Evolutionary conservation across 2,113 vertebrate species (phyloP), one percentile per base, ranked within the genome.

Genomic region (Apeltes quadracus): DNA sequence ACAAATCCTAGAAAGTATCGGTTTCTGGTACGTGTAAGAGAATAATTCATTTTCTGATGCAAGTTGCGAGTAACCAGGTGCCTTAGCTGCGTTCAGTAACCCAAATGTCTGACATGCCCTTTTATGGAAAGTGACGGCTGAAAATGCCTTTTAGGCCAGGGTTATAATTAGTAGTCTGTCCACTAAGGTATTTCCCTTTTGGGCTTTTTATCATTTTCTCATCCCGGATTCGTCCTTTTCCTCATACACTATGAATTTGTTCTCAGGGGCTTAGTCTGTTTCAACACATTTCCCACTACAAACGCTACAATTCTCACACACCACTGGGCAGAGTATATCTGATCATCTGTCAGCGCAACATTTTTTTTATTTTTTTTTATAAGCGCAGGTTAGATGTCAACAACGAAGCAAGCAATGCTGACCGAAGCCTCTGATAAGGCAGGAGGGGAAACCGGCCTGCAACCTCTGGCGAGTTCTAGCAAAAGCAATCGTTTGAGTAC

Each of bases 71-170:
- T 36, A 46, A 58, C 53, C 44, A 79, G 54, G 54, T 11, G 29
- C 32, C 27, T 63, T 50, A 54, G 74, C 36, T 43, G 54, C 65
- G 29, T 74, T 71, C 41, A n/a, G 39, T 39, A 22, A 43, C 23
- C 48, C 61, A 53, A 72, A 84, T 34, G 12, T 27, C 36, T 58
- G 53, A 82, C 62, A 82, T 86, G 8, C 11, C 27, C 57, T 71
- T 66, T 61, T 36, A 57, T 71, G 57, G 51, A 3, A 54, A 11
- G 65, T 79, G 68, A 51, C 55, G 23, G 2, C 50, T 73, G 32
- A 50, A 48, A 61, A 29, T 55, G 13, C 5, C 56, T 61, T 10
- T 32, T 29, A 46, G 32, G 41, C 14, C 51, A 56, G 7, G 29
- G 69, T 41, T 64, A 0, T 8, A 38, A 29, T 29, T 48, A 15